Evolutionary conservation across 2,888 invertebrate genomes (phyloP).

Genomic region (Lasioglossum zephyrum): DNA sequence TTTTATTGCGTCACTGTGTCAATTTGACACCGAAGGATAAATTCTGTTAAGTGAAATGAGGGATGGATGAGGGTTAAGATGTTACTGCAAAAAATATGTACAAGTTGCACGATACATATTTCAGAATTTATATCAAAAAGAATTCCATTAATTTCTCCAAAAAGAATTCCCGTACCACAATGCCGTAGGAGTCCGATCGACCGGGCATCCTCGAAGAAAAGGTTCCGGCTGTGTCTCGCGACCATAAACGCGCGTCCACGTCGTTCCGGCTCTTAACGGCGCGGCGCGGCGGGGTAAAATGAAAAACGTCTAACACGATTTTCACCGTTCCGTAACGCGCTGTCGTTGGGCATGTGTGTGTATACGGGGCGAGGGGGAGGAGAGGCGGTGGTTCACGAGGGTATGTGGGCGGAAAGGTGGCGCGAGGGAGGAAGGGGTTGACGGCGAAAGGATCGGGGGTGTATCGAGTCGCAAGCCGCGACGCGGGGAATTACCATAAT

Average conservation of each 20-base stretch:
- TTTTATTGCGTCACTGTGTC: no score
- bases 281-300: background rate
- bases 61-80: no score
- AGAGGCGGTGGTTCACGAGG: background rate
- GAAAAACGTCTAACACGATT: slow-evolving; percentile 11
- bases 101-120: no score
- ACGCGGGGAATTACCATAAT: slow-evolving; percentile 59
- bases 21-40: no score
- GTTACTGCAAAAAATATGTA: no score
- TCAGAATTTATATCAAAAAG: no score
- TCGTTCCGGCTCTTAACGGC: slow-evolving; percentile 15
- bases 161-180: background rate
- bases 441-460: slow-evolving; percentile 31
- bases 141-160: no score
- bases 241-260: slow-evolving; percentile 12
- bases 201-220: background rate
- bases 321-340: background rate
- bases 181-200: background rate
- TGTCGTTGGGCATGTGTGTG: background rate
- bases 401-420: background rate
- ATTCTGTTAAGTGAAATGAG: no score
- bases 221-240: background rate
- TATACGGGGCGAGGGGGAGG: no score
- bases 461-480: slow-evolving; percentile 37
- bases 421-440: no score